phyloP scores from a whole-genome alignment of 1,140 invertebrate species.

The Atopsyche davidsoni region DNA sequence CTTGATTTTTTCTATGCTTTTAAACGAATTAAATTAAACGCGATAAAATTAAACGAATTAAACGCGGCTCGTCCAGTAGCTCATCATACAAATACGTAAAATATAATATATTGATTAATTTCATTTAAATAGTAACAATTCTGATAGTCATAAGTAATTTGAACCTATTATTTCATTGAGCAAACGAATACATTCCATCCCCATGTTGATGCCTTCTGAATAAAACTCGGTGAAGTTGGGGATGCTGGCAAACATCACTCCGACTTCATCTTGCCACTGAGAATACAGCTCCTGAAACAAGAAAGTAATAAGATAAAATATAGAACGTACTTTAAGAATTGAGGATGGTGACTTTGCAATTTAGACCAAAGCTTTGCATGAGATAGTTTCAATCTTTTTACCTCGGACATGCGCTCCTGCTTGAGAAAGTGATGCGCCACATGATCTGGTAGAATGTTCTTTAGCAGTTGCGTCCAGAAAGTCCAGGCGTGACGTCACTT shows the following conservation, averaged over 20 bases:
- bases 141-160: neutral
- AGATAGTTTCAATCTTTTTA: conserved; percentile 37
- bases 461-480: conserved; percentile 77
- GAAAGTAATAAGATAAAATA: too few species aligned
- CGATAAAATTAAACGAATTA: too few species aligned
- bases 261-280: conserved; percentile 85
- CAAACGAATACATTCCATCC: conserved; percentile 93
- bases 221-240: conserved; percentile 99
- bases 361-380: too few species aligned
- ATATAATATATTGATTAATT: too few species aligned
- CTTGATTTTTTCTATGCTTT: conserved; percentile 96
- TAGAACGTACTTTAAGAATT: too few species aligned
- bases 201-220: conserved; percentile 93
- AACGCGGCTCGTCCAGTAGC: conserved; percentile 82
- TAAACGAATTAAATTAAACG: too few species aligned
- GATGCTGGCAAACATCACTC: conserved; percentile 96
- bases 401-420: conserved; percentile 64
- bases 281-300: conserved; percentile 83
- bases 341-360: too few species aligned
- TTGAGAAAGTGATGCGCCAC: conserved; percentile 91
- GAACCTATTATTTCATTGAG: conserved; percentile 97
- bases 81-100: conserved; percentile 82
- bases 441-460: conserved; percentile 94
- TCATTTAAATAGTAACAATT: neutral
- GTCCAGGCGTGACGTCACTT: conserved; percentile 83